A percentile compares a stretch with the other conserved stretches of the same genome.
phyloP scores from a whole-genome alignment of 92 coral and sea anemone genomes.

The Umimayanthus chanpuru region DNA sequence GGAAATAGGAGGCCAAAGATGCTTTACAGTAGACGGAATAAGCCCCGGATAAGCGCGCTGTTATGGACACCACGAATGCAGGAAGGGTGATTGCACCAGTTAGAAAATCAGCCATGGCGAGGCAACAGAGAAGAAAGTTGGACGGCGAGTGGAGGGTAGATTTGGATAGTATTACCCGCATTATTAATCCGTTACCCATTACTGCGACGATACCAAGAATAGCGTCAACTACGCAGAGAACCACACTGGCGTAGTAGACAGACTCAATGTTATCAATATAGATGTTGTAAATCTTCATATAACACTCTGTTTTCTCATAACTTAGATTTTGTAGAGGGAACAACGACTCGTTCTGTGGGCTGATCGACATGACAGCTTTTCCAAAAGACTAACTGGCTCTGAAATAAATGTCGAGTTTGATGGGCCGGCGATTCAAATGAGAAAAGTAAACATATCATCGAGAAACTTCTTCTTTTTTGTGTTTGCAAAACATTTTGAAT shows the following conservation, averaged over 20 bases:
- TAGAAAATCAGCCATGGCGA: constrained; percentile 54
- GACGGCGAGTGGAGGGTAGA: constrained; percentile 52
- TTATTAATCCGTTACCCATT: constrained; percentile 39
- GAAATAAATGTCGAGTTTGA: background rate
- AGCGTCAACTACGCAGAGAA: constrained; percentile 8
- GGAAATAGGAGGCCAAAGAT: constrained; percentile 29
- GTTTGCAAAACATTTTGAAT: background rate
- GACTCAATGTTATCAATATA: background rate
- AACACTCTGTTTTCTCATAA: background rate
- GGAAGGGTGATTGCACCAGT: constrained; percentile 52
- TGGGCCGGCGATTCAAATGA: background rate
- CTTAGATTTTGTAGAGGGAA: background rate
- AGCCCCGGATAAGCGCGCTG: constrained; percentile 11
- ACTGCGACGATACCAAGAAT: background rate
- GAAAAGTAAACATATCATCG: background rate
- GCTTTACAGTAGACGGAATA: constrained; percentile 46
- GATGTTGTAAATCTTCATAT: constrained; percentile 8
- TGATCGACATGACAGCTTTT: background rate
- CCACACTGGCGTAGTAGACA: constrained; percentile 23
- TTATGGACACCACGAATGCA: constrained; percentile 34
- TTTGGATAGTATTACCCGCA: constrained; percentile 30
- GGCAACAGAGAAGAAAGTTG: constrained; percentile 53
- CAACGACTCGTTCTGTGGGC: background rate
- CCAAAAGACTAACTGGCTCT: background rate
- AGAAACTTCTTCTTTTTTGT: background rate